phyloP scores from a whole-genome alignment of 2,113 vertebrate genomes.

The Melanocharis versteri region DNA sequence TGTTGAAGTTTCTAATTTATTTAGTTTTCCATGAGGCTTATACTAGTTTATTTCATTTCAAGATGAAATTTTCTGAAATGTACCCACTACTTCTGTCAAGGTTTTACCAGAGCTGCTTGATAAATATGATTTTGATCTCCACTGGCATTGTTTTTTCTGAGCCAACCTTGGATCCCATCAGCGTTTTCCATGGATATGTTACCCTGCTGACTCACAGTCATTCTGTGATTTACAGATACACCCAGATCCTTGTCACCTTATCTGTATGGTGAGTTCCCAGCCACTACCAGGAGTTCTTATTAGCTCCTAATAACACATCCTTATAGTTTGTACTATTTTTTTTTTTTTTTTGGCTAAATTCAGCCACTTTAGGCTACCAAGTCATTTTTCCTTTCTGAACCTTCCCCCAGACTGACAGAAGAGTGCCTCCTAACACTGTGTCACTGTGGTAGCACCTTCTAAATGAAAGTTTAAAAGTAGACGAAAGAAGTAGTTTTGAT shows the following conservation, averaged over 20 bases:
- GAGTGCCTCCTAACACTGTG: not conserved
- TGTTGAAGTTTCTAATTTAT: not conserved
- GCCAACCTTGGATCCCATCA: not conserved
- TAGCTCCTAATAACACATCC: not conserved
- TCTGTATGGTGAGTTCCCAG: not conserved
- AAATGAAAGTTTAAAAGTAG: not conserved
- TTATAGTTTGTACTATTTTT: not conserved
- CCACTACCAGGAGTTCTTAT: not conserved
- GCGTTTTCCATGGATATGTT: not conserved
- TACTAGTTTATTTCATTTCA: not conserved
- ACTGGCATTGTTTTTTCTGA: not conserved
- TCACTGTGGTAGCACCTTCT: not conserved
- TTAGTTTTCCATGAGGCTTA: not conserved
- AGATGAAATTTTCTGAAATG: not conserved
- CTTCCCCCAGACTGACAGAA: not conserved
- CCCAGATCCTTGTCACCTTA: not conserved
- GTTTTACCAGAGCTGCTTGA: not conserved
- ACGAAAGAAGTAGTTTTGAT: not conserved
- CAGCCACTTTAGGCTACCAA: not conserved
- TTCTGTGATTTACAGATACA: not conserved
- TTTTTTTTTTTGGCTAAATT: not conserved
- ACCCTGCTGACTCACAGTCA: not conserved
- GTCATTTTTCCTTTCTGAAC: not conserved
- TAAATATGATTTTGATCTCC: not conserved
- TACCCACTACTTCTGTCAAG: not conserved